A percentile compares a stretch with the other conserved stretches of the same genome.
Conservation (phyloP, 2,888 invertebrate genomes). For the Aporophyla lueneburgensis region DNA sequence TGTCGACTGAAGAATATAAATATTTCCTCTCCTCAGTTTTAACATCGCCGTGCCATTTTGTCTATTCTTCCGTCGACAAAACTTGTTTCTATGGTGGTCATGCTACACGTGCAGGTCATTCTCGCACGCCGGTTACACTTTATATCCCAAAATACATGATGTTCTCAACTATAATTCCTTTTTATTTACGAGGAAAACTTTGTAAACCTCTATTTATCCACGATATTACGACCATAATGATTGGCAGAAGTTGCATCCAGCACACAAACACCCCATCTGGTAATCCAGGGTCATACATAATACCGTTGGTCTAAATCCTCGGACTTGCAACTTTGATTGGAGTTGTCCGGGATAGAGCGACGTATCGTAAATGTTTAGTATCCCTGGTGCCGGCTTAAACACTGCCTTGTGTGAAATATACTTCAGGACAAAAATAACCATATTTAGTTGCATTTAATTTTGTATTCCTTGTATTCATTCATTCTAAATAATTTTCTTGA, state of each 20-base stretch:
- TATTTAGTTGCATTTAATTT: neutral
- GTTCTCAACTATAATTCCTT: neutral
- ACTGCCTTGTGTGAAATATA: constrained; percentile 61
- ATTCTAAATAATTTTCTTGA: neutral
- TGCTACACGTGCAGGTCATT: no score
- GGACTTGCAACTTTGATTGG: constrained; percentile 81
- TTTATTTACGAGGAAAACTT: constrained; percentile 30
- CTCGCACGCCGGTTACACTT: neutral
- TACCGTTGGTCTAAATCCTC: constrained; percentile 73
- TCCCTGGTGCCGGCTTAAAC: constrained; percentile 68
- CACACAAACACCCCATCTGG: constrained; percentile 46
- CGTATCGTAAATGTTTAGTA: constrained; percentile 76
- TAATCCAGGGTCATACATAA: constrained; percentile 65
- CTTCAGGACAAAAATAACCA: constrained; percentile 12
- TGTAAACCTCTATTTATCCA: neutral
- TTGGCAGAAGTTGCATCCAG: constrained; percentile 50
- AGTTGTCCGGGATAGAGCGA: constrained; percentile 66
- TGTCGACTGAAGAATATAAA: no score
- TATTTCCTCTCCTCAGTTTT: no score
- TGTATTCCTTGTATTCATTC: no score
- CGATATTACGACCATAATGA: constrained; percentile 14
- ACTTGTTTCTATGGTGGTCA: no score
- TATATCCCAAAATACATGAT: neutral
- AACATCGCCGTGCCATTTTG: no score
- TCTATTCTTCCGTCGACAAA: no score